These are phyloP conservation scores for Tetrao urogallus DNA, from an alignment of 2,113 vertebrate species.

Conservation along the genomic window DNA sequence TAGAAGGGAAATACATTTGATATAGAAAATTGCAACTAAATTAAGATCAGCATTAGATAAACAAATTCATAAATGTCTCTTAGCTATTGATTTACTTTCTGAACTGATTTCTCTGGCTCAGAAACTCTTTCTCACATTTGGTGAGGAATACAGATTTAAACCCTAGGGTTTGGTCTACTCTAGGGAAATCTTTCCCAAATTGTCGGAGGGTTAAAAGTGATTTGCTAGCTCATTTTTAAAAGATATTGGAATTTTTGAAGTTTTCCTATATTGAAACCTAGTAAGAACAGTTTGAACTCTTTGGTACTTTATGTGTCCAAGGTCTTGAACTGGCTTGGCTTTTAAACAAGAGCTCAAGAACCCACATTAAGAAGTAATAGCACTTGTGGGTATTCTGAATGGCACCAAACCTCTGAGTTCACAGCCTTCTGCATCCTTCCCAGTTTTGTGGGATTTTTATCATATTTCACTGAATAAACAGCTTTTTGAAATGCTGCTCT, in stretches of 20 bases:
- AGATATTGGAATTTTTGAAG: not conserved
- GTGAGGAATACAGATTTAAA: not conserved
- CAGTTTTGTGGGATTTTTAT: not conserved
- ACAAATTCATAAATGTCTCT: not conserved
- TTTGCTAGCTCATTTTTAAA: not conserved
- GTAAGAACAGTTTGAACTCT: not conserved
- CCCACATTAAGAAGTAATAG: not conserved
- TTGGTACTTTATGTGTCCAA: not conserved
- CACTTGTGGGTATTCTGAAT: not conserved
- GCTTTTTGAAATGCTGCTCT: not conserved
- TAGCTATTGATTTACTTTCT: slow-evolving; percentile 48
- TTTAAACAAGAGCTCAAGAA: slow-evolving; percentile 14
- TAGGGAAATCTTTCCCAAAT: not conserved
- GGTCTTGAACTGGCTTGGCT: not conserved
- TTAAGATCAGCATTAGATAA: slow-evolving; percentile 23
- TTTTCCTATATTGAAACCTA: not conserved
- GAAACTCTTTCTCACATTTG: not conserved
- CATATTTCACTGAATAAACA: not conserved
- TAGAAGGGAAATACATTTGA: not conserved
- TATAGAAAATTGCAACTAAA: slow-evolving; percentile 16
- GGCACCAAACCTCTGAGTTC: not conserved
- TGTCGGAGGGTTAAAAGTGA: not conserved
- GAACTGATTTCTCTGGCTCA: slow-evolving; percentile 23
- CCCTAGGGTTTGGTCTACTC: not conserved
- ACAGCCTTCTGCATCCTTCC: not conserved